Evolutionary conservation across 2,888 invertebrate species (phyloP), one percentile per base, ranked within the genome.

Genomic region (Cephus rjabovi): DNA sequence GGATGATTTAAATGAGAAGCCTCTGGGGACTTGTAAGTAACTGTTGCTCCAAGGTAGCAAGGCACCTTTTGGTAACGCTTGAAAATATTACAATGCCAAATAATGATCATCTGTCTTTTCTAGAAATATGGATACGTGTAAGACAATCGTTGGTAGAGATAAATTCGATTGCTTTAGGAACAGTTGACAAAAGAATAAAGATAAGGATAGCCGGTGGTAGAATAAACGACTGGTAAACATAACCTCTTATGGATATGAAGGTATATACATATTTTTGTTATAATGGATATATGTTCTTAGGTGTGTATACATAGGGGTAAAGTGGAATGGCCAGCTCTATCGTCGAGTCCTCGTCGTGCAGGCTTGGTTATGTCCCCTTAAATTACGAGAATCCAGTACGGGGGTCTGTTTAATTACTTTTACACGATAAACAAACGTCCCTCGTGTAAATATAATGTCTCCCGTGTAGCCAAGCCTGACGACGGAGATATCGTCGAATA

Each of bases 341-440:
- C 77, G 77, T 74, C 73, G 69, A 74, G 69, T 77, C 69, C 75
- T 73, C 34, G 76, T 31, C 71, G 71, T 33, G 31, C 71, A 34
- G 33, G 71, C 31, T 31, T 33, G 33, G 33, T 33, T n/a, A 30
- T 23, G 23, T 31, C 34, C 79, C 79, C 76, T 77, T 79, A 80
- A 86, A 83, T 86, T 77, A 56, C n/a, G 75, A 75, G 75, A 75
- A 74, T 77, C 76, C 75, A 76, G 79, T 81, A 75, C 73, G 81
- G 84, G 76, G 81, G 81, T 85, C 83, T 86, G 84, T 87, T 85
- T 85, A 83, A 87, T 87, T 82, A 81, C 75, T 15, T 56, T 40
- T 77, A 30, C 34, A 79, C 80, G 75, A 56, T 83, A 86, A 86
- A 86, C 82, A 86, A 80, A 76, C 80, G 77, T 34, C 68, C 34